Evolutionary conservation across 1,140 invertebrate genomes (phyloP).

Genomic region (Cecropterus lyciades): DNA sequence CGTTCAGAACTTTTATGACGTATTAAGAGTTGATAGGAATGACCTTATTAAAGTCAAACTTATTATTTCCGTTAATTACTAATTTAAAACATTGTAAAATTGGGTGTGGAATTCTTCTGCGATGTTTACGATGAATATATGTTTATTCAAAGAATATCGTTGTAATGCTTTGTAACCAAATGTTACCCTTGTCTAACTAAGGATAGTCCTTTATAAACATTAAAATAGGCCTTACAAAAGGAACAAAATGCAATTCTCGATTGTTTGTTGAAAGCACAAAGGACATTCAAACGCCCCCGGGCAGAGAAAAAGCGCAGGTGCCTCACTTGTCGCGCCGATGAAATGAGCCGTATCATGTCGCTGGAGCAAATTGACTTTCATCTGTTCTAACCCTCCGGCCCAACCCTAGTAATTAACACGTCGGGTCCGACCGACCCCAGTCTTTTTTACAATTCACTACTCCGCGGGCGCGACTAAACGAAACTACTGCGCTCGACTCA

Average conservation of each 20-base stretch:
- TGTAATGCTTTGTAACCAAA: too few relatives aligned
- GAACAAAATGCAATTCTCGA: conserved; percentile 52
- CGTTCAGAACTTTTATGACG: too few relatives aligned
- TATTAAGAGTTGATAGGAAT: not conserved
- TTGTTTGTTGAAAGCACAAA: conserved; percentile 67
- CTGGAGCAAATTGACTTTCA: conserved; percentile 84
- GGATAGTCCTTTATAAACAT: conserved; percentile 28
- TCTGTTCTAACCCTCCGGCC: conserved; percentile 68
- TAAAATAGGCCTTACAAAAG: conserved; percentile 45
- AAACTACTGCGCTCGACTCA: conserved; percentile 55
- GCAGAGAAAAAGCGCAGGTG: conserved; percentile 78
- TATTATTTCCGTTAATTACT: conserved; percentile 9
- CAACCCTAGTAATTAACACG: conserved; percentile 84
- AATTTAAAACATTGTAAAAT: not conserved
- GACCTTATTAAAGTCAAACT: conserved; percentile 4
- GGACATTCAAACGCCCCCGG: conserved; percentile 48
- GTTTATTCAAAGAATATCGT: too few relatives aligned
- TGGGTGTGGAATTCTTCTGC: not conserved
- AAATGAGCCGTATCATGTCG: conserved; percentile 85
- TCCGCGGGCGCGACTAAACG: conserved; percentile 76
- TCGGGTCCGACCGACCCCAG: conserved; percentile 70
- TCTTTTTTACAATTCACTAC: conserved; percentile 81
- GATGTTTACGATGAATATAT: too few relatives aligned
- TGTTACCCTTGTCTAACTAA: not conserved
- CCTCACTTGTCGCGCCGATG: conserved; percentile 78